These are phyloP conservation scores for Hylia prasina DNA, from an alignment of 2,113 vertebrate genomes.

Conservation along the genomic window DNA sequence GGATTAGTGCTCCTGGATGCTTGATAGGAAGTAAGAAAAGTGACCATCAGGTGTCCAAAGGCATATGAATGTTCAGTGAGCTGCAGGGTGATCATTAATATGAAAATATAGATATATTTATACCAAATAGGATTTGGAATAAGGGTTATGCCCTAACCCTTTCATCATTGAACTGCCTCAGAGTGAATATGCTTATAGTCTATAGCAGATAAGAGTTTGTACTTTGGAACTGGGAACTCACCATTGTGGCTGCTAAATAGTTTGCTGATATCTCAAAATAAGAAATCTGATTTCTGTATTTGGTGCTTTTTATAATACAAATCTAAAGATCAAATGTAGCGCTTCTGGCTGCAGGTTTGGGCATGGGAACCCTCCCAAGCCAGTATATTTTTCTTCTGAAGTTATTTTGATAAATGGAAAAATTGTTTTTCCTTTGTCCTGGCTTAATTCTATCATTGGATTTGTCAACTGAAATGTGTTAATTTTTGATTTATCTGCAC, in stretches of 20 bases:
- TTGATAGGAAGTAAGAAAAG: background rate
- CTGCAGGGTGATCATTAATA: background rate
- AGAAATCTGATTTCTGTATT: background rate
- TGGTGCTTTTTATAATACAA: background rate
- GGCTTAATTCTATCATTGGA: background rate
- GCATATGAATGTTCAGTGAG: background rate
- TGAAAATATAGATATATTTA: background rate
- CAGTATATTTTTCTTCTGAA: background rate
- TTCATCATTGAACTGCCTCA: background rate
- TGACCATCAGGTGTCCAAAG: background rate
- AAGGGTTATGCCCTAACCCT: background rate
- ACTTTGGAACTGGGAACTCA: background rate
- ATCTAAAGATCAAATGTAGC: background rate
- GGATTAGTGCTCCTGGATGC: background rate
- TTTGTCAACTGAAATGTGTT: constrained; percentile 20
- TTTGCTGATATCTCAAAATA: background rate
- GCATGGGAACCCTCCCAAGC: background rate
- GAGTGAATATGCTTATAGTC: background rate
- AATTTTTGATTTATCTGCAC: background rate
- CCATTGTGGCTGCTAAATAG: background rate
- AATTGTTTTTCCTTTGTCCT: background rate
- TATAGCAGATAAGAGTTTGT: background rate
- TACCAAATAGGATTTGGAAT: background rate
- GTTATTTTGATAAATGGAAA: constrained; percentile 21
- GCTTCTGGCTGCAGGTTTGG: background rate